A percentile compares a stretch with the other conserved stretches of the same genome.
Conservation (phyloP, 2,888 invertebrate genomes). For the Mythimna albipuncta region DNA sequence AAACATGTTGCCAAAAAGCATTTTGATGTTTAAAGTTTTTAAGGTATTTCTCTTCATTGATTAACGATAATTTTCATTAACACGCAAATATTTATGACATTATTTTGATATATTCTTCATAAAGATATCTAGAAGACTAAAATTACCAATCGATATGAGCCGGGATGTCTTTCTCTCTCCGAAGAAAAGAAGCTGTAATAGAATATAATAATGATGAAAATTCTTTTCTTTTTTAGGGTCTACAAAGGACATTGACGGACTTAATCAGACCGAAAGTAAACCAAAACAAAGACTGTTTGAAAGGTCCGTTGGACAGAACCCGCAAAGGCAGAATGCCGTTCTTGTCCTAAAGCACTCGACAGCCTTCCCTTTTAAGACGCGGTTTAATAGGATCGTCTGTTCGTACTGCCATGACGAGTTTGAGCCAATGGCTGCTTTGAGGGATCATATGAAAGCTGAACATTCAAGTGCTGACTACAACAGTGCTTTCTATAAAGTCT, state of each 20-base stretch:
- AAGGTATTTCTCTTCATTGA: constrained; percentile 20
- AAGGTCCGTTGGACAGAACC: constrained; percentile 88
- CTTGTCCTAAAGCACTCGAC: constrained; percentile 84
- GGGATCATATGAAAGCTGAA: constrained; percentile 81
- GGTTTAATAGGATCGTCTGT: constrained; percentile 86
- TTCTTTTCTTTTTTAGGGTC: constrained; percentile 88
- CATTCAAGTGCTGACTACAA: constrained; percentile 84
- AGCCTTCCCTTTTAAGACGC: constrained; percentile 86
- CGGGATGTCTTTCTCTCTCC: constrained; percentile 7
- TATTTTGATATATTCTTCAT: constrained; percentile 15
- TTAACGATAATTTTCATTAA: constrained; percentile 2
- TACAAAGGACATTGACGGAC: constrained; percentile 82
- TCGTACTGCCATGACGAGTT: constrained; percentile 88
- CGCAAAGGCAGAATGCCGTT: constrained; percentile 87
- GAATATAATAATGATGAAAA: constrained; percentile 83
- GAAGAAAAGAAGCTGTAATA: constrained; percentile 63
- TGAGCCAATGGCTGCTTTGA: constrained; percentile 82
- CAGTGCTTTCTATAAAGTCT: constrained; percentile 87
- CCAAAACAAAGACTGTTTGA: constrained; percentile 88
- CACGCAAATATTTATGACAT: background rate
- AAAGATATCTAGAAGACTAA: constrained; percentile 18
- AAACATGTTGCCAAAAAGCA: constrained; percentile 90
- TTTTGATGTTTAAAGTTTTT: constrained; percentile 76
- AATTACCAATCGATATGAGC: constrained; percentile 13
- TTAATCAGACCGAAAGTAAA: constrained; percentile 82